phyloP scores from a whole-genome alignment of 2,888 invertebrate genomes.

The Sphaerophoria taeniata region DNA sequence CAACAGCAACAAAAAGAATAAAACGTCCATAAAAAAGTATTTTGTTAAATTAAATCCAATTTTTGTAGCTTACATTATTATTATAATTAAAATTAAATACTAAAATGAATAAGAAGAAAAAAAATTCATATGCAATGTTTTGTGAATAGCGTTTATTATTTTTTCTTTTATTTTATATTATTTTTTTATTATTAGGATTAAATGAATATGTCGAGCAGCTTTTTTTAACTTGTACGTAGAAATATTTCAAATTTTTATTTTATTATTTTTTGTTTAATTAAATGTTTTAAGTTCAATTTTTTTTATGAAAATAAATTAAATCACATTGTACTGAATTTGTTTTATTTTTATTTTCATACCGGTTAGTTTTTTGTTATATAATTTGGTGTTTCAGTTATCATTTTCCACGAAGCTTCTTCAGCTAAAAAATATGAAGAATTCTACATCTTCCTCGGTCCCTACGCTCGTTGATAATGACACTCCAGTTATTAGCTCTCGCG shows the following conservation, averaged over 20 bases:
- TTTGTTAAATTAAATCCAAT: constrained; percentile 70
- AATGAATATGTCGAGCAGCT: constrained; percentile 60
- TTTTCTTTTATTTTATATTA: constrained; percentile 51
- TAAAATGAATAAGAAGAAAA: constrained; percentile 27
- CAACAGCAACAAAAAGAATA: constrained; percentile 32
- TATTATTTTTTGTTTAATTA: constrained; percentile 63
- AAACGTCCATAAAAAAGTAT: constrained; percentile 71
- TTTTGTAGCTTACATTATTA: constrained; percentile 62
- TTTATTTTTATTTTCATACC: constrained; percentile 48
- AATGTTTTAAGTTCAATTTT: constrained; percentile 69
- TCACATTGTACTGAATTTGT: constrained; percentile 39
- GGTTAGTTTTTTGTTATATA: neutral
- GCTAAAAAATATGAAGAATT: too few species aligned
- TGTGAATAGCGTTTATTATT: constrained; percentile 55
- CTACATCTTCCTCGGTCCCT: too few species aligned
- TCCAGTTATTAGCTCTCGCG: too few species aligned
- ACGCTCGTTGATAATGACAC: too few species aligned
- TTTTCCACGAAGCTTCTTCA: too few species aligned
- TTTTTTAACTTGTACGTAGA: constrained; percentile 61
- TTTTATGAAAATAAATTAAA: constrained; percentile 50
- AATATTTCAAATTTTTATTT: constrained; percentile 60
- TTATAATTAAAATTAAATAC: constrained; percentile 14
- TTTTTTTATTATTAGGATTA: constrained; percentile 41
- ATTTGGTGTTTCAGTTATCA: neutral
- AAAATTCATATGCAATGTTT: constrained; percentile 46